Percentiles rank a stretch among this genome's conserved stretches.
Conservation (phyloP, 2,797 vertebrate genomes). For the Erethizon dorsatum region DNA sequence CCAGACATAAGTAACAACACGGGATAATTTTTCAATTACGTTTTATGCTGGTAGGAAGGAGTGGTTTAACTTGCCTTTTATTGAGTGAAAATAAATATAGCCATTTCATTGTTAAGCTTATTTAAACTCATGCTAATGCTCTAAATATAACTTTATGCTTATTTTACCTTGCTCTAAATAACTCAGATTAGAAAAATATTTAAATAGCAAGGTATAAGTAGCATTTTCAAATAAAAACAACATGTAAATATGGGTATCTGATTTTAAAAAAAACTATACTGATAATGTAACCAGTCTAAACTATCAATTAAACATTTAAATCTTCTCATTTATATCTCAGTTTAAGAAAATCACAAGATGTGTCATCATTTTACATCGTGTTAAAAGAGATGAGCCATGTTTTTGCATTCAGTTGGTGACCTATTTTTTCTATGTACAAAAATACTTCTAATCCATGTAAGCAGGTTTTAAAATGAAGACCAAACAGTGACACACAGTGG, state of each 20-base stretch:
- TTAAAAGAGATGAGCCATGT: constrained; percentile 23
- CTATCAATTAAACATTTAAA: constrained; percentile 45
- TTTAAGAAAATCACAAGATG: constrained; percentile 55
- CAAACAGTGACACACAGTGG: constrained; percentile 82
- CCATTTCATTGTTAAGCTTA: constrained; percentile 2
- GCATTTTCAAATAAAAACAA: constrained; percentile 46
- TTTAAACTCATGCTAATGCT: constrained; percentile 49
- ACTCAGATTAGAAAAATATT: constrained; percentile 29
- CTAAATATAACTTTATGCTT: constrained; percentile 18
- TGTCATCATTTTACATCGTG: constrained; percentile 14
- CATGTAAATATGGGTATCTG: constrained; percentile 25
- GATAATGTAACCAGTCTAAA: background rate
- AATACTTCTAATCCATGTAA: constrained; percentile 76
- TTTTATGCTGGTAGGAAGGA: constrained; percentile 23
- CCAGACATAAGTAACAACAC: background rate
- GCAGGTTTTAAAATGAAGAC: constrained; percentile 74
- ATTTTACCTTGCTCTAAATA: constrained; percentile 50
- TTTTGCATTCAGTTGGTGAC: constrained; percentile 63
- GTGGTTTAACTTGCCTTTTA: constrained; percentile 2
- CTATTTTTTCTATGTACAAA: constrained; percentile 59
- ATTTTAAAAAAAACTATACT: background rate
- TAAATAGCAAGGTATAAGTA: background rate
- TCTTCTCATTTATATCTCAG: background rate
- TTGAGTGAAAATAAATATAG: constrained; percentile 16
- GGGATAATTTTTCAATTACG: background rate